These are phyloP conservation scores for Pangasius mekongensis DNA, from an alignment of 2,797 vertebrate genomes.

Conservation along the genomic window DNA sequence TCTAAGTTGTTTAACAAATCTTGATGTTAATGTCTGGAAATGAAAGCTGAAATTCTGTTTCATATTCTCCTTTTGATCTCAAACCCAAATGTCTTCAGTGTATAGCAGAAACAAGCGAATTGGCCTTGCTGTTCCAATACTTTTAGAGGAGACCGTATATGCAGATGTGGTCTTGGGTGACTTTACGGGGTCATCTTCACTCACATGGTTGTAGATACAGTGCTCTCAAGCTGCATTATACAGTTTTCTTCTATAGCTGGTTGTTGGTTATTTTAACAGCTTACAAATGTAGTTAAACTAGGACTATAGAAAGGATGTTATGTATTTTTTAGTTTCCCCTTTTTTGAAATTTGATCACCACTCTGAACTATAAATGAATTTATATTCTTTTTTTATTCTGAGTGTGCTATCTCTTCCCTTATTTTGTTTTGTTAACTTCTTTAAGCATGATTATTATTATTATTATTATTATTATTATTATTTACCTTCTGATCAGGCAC, in stretches of 20 bases:
- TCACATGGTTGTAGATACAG: background rate
- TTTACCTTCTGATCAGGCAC: constrained; percentile 64
- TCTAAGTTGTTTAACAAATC: too few species aligned
- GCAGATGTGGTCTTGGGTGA: too few species aligned
- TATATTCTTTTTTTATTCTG: too few species aligned
- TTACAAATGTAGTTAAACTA: background rate
- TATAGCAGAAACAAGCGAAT: too few species aligned
- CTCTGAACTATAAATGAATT: background rate
- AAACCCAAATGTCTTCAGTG: too few species aligned
- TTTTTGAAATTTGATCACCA: background rate
- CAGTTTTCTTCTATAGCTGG: background rate
- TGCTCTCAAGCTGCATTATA: background rate
- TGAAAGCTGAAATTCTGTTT: too few species aligned
- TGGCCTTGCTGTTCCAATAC: too few species aligned
- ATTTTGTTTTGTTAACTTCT: background rate
- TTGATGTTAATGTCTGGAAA: too few species aligned
- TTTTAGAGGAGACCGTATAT: background rate
- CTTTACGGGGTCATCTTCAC: too few species aligned
- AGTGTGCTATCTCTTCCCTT: background rate
- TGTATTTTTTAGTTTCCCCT: background rate
- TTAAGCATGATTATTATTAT: background rate
- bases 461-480: background rate
- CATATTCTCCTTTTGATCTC: too few species aligned
- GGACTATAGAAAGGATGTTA: background rate
- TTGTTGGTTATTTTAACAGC: background rate